Evolutionary conservation across 2,888 invertebrate species (phyloP).

Genomic region (Epistrophella euchroma): DNA sequence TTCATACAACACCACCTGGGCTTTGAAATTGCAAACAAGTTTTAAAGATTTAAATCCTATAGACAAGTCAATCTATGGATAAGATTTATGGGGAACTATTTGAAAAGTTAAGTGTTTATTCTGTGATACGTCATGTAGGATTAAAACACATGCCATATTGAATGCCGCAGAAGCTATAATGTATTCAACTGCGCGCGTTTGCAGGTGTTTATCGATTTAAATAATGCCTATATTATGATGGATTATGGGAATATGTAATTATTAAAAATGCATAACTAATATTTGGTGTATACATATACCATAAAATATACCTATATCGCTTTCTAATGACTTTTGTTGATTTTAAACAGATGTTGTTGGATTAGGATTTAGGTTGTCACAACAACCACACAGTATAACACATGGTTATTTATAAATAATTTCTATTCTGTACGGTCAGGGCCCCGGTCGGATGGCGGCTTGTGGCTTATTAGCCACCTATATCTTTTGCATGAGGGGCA

Average conservation of each 20-base stretch:
- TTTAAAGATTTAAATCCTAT: not conserved
- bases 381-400: not conserved
- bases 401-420: too few relatives aligned
- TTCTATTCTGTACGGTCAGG: too few relatives aligned
- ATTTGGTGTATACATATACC: not conserved
- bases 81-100: slow-evolving; percentile 33
- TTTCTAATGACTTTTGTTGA: not conserved
- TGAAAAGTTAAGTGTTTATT: slow-evolving; percentile 36
- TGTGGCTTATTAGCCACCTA: too few relatives aligned
- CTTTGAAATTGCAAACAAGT: slow-evolving; percentile 23
- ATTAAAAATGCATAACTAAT: not conserved
- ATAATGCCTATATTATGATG: slow-evolving; percentile 26
- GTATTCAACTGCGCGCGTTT: not conserved
- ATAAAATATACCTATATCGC: not conserved
- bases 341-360: not conserved
- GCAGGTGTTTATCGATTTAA: slow-evolving; percentile 35
- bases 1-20: slow-evolving; percentile 37
- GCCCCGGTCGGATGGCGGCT: too few relatives aligned
- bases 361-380: not conserved
- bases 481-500: too few relatives aligned
- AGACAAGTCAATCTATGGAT: slow-evolving; percentile 14
- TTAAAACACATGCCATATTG: slow-evolving; percentile 29
- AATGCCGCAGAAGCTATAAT: slow-evolving; percentile 17
- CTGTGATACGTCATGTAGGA: slow-evolving; percentile 42
- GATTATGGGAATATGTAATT: not conserved